Percentiles rank a stretch among this genome's conserved stretches.
Evolutionary conservation across 2,797 vertebrate genomes (phyloP).

Genomic region (Scolopax bukidnonensis): DNA sequence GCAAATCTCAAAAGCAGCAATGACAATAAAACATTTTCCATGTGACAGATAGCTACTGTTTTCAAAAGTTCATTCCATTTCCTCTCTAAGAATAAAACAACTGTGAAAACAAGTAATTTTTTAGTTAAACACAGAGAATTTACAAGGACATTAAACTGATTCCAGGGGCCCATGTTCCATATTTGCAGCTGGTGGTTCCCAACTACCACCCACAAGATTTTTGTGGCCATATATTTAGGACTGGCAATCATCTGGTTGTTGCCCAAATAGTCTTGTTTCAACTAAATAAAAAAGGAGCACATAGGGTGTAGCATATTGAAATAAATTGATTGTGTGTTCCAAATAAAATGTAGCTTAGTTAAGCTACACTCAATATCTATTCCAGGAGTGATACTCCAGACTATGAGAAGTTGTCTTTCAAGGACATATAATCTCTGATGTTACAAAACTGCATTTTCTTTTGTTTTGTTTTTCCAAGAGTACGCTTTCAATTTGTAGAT

Average conservation of each 20-base stretch:
- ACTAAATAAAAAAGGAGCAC: background rate
- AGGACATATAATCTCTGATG: background rate
- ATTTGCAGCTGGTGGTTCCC: background rate
- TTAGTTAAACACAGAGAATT: background rate
- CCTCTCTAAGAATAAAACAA: background rate
- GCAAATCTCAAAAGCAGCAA: background rate
- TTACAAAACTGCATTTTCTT: background rate
- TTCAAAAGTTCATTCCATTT: background rate
- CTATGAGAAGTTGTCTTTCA: background rate
- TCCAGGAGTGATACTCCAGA: background rate
- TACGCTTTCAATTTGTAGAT: constrained; percentile 11
- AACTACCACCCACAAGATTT: background rate
- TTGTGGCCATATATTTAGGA: background rate
- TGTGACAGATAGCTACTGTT: background rate
- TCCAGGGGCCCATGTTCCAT: background rate
- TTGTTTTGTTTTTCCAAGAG: background rate
- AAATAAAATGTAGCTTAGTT: background rate
- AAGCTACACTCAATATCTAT: background rate
- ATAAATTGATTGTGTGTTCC: background rate
- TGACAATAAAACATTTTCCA: background rate
- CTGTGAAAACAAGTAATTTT: background rate
- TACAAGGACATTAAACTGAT: background rate
- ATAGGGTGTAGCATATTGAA: background rate
- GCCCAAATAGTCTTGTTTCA: background rate
- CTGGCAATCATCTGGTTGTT: background rate